Evolutionary conservation across 2,797 vertebrate species (phyloP), one percentile per base, ranked within the genome.

Genomic region (Australoheros facetus): DNA sequence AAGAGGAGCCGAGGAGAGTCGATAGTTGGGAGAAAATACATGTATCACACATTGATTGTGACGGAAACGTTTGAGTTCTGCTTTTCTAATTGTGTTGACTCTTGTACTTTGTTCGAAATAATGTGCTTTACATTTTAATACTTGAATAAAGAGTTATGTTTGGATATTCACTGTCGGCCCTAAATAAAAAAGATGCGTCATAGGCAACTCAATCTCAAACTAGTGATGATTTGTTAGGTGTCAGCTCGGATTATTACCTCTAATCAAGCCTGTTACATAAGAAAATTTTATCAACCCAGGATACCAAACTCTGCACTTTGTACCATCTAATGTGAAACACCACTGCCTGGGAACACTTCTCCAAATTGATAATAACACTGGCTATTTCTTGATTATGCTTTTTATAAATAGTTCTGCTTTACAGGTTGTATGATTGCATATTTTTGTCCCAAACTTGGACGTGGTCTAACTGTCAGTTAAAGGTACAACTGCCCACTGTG

Each of bases 51-150:
- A 88, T 48, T 88, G 92, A 95, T 95, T 95, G 93, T 94, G 89
- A 77, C 83, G 87, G 85, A 91, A 92, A 93, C 80, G 85, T 87
- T 83, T 72, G 85, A 89, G 85, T 94, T 95, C 93, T 93, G 92
- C 93, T 95, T 96, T 96, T 96, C 85, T 94, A 95, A 92, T 94
- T 95, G 91, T 94, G 92, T 95, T 95, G 87, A 94, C 95, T 95
- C 87, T 69, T 69, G 91, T 95, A 95, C 94, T 94, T 95, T 93
- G 93, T 95, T 93, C 90, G 91, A 89, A 94, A 94, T 87, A 90
- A 92, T 94, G 95, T 96, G 94, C 94, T 96, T 95, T 95, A 95
- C 93, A 95, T 95, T 96, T 96, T 96, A 95, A 96, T 96, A 96
- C 96, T 96, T 95, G 95, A 96, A 96, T 96, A 96, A 96, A 92